Base-by-base conservation (phyloP, 2,888 invertebrate genomes). In the Caenorhabditis zanzibari region DNA sequence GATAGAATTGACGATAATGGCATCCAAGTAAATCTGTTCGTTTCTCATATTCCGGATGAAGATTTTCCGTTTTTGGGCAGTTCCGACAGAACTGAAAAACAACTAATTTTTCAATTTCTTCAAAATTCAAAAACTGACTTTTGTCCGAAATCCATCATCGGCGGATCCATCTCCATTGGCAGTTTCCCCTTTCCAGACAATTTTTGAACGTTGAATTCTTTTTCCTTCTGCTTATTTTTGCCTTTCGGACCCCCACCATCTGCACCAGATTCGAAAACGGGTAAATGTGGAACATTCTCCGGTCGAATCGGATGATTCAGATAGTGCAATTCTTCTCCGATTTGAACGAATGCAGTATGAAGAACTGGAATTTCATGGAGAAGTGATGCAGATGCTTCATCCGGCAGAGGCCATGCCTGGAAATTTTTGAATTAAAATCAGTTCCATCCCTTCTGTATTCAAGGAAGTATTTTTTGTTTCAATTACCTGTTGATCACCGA, bases 291-390 rank as follows among this genome's bases (percentile, higher is more conserved):
- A 3, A 75, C 75, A 35, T 56, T 49, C n/a, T 77, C 77, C 10
- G 77, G 68, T 24, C 56, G 71, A 35, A 77, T 52, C 38, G 76
- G 72, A 32, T 76, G 68, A 38, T 95, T 94, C 92, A 95, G 94
- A 93, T 95, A 95, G 92, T 95, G 94, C 88, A 95, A 93, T 90
- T 95, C 95, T 91, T 94, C 95, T 93, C 95, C 95, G 88, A 94
- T 95, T 93, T 95, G 95, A 91, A 95, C 95, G 92, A 95, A 95
- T 88, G 95, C 95, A 95, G 93, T 90, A 94, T 94, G 90, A 54
- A 92, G 81, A 41, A 88, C 86, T 24, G 88, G 88, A 24, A 88
- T 80, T 19, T 88, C 88, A 38, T 85, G 75, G n/a, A 84, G 59
- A 12, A 74, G 49, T 0, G 83, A 83, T 7, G 79, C 79, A 14